These are phyloP conservation scores for Atlantisia rogersi DNA, from an alignment of 2,113 vertebrate genomes.

Conservation along the genomic window DNA sequence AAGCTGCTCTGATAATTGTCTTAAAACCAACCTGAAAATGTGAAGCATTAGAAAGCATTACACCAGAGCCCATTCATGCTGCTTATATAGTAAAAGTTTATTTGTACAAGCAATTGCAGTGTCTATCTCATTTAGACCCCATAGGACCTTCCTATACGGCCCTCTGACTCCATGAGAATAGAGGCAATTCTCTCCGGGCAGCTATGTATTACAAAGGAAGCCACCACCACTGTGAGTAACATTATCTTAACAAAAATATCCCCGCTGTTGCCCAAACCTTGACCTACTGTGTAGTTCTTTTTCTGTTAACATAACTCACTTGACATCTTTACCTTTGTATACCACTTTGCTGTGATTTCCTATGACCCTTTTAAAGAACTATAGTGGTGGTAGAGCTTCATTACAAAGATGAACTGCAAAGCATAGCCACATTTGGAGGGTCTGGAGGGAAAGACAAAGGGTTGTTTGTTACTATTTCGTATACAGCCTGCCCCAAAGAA, in stretches of 20 bases:
- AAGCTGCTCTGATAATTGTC: constrained; percentile 23
- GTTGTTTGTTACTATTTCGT: neutral
- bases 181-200: constrained; percentile 27
- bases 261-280: constrained; percentile 55
- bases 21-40: constrained; percentile 11
- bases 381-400: neutral
- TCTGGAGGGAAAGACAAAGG: neutral
- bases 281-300: constrained; percentile 51
- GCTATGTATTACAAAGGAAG: constrained; percentile 39
- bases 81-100: constrained; percentile 15
- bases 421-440: neutral
- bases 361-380: constrained; percentile 27
- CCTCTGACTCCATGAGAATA: constrained; percentile 34
- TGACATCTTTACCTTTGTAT: constrained; percentile 56
- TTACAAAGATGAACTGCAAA: constrained; percentile 13
- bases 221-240: constrained; percentile 4
- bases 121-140: neutral
- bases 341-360: constrained; percentile 36
- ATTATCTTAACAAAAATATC: constrained; percentile 55
- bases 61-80: neutral
- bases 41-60: neutral
- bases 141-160: neutral
- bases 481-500: neutral
- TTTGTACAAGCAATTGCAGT: constrained; percentile 7
- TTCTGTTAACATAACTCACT: constrained; percentile 54